These are phyloP conservation scores for Temnothorax longispinosus DNA, from an alignment of 1,140 invertebrate species.

Conservation along the genomic window DNA sequence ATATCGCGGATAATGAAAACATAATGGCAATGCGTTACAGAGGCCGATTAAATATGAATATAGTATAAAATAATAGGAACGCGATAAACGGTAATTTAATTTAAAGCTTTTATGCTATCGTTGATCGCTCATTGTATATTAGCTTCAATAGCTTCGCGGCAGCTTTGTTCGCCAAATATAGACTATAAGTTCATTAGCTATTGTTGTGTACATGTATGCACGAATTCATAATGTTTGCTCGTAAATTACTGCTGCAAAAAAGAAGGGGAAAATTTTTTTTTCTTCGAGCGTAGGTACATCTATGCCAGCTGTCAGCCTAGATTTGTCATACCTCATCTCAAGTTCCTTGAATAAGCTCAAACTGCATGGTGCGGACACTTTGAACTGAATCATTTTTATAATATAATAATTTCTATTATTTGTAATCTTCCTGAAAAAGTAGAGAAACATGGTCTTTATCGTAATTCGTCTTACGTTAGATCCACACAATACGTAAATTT, in stretches of 20 bases:
- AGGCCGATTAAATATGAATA: slow-evolving; percentile 48
- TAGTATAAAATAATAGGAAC: slow-evolving; percentile 50
- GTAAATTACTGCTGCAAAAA: background rate
- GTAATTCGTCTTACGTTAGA: no score
- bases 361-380: no score
- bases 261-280: background rate
- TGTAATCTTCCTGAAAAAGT: no score
- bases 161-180: slow-evolving; percentile 41
- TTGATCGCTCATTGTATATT: slow-evolving; percentile 42
- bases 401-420: no score
- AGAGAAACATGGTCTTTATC: no score
- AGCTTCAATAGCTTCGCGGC: slow-evolving; percentile 39
- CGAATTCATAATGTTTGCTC: background rate
- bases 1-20: slow-evolving; percentile 32
- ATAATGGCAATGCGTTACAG: slow-evolving; percentile 17
- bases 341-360: no score
- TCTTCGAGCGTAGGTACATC: no score
- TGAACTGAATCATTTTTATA: no score
- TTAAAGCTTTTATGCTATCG: slow-evolving; percentile 44
- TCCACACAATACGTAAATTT: no score
- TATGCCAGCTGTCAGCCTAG: no score
- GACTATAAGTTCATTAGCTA: slow-evolving; percentile 37
- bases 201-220: background rate
- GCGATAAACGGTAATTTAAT: slow-evolving; percentile 53
- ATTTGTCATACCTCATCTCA: no score